These are phyloP conservation scores for Oryzaephilus surinamensis DNA, from an alignment of 1,140 invertebrate species.

Conservation along the genomic window DNA sequence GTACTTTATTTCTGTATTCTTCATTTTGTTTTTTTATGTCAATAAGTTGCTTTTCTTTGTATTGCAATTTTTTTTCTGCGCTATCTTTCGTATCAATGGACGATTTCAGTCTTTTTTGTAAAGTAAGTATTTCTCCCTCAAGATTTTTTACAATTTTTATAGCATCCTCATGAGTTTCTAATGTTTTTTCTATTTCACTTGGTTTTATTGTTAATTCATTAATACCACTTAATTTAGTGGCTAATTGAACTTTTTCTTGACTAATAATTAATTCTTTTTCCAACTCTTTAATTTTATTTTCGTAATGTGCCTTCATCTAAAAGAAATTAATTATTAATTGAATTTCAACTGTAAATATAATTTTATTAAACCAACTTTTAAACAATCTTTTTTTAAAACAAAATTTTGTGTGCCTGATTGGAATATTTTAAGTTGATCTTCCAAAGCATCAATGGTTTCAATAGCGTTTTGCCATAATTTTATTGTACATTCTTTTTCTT, in stretches of 20 bases:
- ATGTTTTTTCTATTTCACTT: conserved; percentile 18
- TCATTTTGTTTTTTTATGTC: conserved; percentile 19
- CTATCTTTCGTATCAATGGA: conserved; percentile 13
- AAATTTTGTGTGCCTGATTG: conserved; percentile 19
- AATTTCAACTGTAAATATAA: conserved; percentile 5
- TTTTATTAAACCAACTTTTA: conserved; percentile 1
- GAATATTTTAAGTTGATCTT: conserved; percentile 27
- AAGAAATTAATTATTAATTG: conserved; percentile 6
- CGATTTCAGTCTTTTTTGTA: conserved; percentile 21
- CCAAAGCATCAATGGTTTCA: conserved; percentile 26
- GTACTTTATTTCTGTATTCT: conserved; percentile 27
- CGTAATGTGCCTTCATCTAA: conserved; percentile 26
- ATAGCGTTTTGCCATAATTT: conserved; percentile 29
- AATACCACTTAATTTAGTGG: conserved; percentile 6
- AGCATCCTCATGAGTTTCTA: conserved; percentile 18
- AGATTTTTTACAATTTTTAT: conserved; percentile 25
- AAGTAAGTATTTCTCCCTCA: conserved; percentile 20
- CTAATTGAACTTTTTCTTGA: conserved; percentile 19
- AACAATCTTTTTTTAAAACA: conserved; percentile 21
- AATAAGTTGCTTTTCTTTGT: conserved; percentile 19
- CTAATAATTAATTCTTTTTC: conserved; percentile 18
- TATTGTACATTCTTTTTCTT: conserved; percentile 28
- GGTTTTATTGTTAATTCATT: conserved; percentile 13
- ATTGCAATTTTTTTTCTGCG: conserved; percentile 16
- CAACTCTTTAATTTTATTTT: conserved; percentile 22